A percentile compares a stretch with the other conserved stretches of the same genome.
These are phyloP conservation scores for Metacarcinus magister DNA, from an alignment of 2,888 invertebrate species.

Conservation along the genomic window DNA sequence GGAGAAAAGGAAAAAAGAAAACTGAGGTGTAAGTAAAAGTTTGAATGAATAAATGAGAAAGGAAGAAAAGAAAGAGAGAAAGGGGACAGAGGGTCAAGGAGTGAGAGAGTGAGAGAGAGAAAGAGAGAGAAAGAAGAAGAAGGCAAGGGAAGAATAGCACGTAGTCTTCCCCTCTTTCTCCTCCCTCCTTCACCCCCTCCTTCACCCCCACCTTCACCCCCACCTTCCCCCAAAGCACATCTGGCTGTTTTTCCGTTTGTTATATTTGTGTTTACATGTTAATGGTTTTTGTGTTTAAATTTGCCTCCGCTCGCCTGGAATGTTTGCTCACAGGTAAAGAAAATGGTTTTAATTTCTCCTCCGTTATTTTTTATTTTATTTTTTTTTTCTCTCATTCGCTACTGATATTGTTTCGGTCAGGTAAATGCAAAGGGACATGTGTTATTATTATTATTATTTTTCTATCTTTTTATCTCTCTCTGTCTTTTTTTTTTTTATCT, in stretches of 20 bases:
- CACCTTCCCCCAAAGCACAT: background rate
- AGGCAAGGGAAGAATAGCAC: background rate
- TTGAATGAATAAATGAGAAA: no score
- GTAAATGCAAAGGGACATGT: background rate
- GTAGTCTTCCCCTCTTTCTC: no score
- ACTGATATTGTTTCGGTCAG: background rate
- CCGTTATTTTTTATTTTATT: no score
- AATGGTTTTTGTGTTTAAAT: background rate
- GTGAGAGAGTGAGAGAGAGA: background rate
- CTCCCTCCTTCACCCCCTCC: background rate
- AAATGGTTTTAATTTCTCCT: background rate
- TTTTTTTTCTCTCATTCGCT: background rate
- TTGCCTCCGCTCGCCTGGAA: background rate
- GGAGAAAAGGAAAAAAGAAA: background rate
- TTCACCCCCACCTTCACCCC: background rate
- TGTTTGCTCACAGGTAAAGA: background rate
- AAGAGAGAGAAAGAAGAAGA: background rate
- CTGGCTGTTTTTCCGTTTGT: background rate
- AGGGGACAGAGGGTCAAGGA: no score
- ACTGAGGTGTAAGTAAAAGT: no score
- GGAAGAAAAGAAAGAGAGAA: no score
- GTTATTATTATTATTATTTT: background rate
- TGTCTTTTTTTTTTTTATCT: background rate
- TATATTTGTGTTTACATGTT: constrained; percentile 28
- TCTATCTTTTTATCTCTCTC: background rate